These are phyloP conservation scores for Pluvialis apricaria DNA, from an alignment of 2,113 vertebrate species.

Conservation along the genomic window DNA sequence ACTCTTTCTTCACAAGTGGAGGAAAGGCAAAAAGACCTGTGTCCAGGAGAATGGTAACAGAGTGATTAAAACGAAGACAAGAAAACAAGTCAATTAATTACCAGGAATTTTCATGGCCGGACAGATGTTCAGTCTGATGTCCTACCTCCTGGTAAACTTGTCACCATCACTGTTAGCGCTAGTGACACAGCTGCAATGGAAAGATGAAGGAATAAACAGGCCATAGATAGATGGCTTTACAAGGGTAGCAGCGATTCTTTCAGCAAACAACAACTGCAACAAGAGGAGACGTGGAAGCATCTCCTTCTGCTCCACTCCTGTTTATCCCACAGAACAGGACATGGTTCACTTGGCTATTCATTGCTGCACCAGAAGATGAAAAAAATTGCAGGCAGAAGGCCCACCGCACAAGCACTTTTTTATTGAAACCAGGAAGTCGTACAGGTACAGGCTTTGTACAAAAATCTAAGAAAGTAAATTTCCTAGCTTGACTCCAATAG, in stretches of 20 bases:
- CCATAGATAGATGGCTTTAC: background rate
- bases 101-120: background rate
- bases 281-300: background rate
- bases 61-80: background rate
- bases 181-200: background rate
- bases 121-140: background rate
- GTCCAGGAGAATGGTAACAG: background rate
- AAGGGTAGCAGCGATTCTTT: background rate
- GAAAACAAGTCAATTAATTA: background rate
- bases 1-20: background rate
- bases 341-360: background rate
- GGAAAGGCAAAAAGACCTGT: background rate
- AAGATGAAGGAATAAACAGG: background rate
- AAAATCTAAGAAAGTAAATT: conserved; percentile 37
- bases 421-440: conserved; percentile 48
- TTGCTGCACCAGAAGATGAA: background rate
- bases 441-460: conserved; percentile 59
- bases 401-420: conserved; percentile 57
- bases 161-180: background rate
- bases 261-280: background rate
- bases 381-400: background rate
- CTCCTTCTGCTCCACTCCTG: background rate
- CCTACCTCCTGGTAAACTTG: background rate
- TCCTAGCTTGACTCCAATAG: background rate
- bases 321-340: background rate